Percentiles rank a stretch among this genome's conserved stretches.
phyloP scores from a whole-genome alignment of 2,888 invertebrate species.

The Diarsia rubi region DNA sequence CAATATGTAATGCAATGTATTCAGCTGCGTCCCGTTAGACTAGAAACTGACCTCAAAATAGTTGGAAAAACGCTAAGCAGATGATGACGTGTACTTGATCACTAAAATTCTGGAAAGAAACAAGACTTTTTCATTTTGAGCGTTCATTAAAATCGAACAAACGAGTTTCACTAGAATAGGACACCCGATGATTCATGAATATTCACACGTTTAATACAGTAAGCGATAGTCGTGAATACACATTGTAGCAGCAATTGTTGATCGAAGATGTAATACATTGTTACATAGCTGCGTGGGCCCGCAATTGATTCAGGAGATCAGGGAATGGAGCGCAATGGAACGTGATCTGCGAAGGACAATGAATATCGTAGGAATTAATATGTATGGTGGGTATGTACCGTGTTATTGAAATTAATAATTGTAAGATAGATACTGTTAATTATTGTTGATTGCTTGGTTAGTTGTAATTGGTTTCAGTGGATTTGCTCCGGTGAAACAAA shows the following conservation, averaged over 20 bases:
- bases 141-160: neutral
- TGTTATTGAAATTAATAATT: conserved; percentile 24
- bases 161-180: neutral
- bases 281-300: conserved; percentile 37
- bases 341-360: conserved; percentile 2
- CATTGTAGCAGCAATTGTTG: conserved; percentile 42
- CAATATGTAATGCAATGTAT: neutral
- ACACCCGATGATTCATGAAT: conserved; percentile 53
- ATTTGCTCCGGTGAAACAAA: neutral
- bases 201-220: conserved; percentile 58
- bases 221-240: conserved; percentile 39
- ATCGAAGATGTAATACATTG: conserved; percentile 45
- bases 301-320: conserved; percentile 38
- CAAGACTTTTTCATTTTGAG: neutral
- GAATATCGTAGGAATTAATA: conserved; percentile 15
- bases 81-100: neutral
- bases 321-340: conserved; percentile 30
- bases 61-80: neutral
- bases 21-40: neutral
- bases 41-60: neutral
- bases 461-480: neutral
- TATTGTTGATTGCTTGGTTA: conserved; percentile 17
- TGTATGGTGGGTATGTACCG: neutral
- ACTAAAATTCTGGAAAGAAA: neutral
- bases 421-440: conserved; percentile 8